Percentiles rank a stretch among this genome's conserved stretches.
These are phyloP conservation scores for Cliona cf. orientalis DNA, from an alignment of 37 sponge, comb jelly and placozoan species.

Conservation along the genomic window DNA sequence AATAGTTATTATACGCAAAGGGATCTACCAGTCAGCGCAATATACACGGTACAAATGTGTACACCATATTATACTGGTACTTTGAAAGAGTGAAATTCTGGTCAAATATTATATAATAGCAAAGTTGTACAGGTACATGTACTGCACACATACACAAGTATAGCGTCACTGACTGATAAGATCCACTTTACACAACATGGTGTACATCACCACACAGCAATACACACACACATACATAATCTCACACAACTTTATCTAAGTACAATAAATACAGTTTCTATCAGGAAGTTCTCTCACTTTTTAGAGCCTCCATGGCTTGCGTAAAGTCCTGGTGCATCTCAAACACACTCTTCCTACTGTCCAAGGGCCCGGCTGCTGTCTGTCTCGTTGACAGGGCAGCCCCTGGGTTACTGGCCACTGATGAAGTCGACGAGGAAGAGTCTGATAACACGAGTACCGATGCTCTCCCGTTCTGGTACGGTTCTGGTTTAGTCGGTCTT, in stretches of 20 bases:
- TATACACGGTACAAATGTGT: too few relatives aligned
- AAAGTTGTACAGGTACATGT: background rate
- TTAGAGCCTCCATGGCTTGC: constrained; percentile 41
- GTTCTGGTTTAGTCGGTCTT: too few relatives aligned
- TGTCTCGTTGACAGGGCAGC: background rate
- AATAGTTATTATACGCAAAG: too few relatives aligned
- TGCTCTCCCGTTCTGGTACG: too few relatives aligned
- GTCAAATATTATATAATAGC: background rate
- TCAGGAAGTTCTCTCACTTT: constrained; percentile 22
- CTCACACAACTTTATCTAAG: background rate
- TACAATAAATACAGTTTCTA: background rate
- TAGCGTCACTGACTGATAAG: background rate
- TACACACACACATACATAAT: constrained; percentile 20
- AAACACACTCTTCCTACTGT: constrained; percentile 25
- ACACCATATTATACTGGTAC: too few relatives aligned
- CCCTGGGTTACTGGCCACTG: background rate
- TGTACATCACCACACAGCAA: background rate
- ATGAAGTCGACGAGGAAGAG: background rate
- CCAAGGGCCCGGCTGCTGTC: constrained; percentile 39
- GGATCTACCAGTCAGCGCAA: too few relatives aligned
- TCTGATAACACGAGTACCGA: background rate
- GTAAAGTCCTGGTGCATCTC: constrained; percentile 65
- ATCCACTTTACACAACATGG: background rate
- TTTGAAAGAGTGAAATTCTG: background rate
- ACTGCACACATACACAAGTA: background rate